Evolutionary conservation across 1,140 invertebrate genomes (phyloP).

Genomic region (Chelonus insularis): DNA sequence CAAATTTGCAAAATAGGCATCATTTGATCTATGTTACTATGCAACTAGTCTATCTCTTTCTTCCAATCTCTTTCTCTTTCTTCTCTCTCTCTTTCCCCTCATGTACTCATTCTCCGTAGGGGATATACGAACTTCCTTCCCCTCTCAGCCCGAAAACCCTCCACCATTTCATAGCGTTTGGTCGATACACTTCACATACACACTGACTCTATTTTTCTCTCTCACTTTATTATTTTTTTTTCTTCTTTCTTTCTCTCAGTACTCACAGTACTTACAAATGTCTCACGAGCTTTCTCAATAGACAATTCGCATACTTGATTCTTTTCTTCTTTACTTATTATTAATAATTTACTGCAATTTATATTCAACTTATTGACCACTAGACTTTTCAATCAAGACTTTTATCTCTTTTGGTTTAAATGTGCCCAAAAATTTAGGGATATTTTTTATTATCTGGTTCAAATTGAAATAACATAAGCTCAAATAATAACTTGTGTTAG

Average conservation of each 20-base stretch:
- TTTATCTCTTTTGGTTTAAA: too few species aligned
- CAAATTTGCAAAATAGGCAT: neutral
- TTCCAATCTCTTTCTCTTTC: neutral
- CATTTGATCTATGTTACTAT: conserved; percentile 16
- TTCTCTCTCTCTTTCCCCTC: conserved; percentile 6
- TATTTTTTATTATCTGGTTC: too few species aligned
- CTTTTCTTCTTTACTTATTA: neutral
- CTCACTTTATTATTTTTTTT: neutral
- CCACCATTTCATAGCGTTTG: conserved; percentile 20
- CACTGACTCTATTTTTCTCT: neutral
- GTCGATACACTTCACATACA: conserved; percentile 26
- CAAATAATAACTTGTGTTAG: too few species aligned
- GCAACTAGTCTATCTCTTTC: conserved; percentile 15
- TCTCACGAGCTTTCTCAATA: conserved; percentile 5
- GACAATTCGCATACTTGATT: conserved; percentile 1
- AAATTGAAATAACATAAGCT: too few species aligned
- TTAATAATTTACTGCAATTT: too few species aligned
- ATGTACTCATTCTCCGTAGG: conserved; percentile 10
- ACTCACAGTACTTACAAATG: neutral
- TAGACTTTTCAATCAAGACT: too few species aligned
- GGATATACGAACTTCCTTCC: conserved; percentile 1
- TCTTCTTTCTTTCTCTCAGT: neutral
- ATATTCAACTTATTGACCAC: too few species aligned
- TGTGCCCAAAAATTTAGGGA: too few species aligned
- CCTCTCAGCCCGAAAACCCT: conserved; percentile 1